Conservation (phyloP, 2,797 vertebrate genomes). For the Thaleichthys pacificus region DNA sequence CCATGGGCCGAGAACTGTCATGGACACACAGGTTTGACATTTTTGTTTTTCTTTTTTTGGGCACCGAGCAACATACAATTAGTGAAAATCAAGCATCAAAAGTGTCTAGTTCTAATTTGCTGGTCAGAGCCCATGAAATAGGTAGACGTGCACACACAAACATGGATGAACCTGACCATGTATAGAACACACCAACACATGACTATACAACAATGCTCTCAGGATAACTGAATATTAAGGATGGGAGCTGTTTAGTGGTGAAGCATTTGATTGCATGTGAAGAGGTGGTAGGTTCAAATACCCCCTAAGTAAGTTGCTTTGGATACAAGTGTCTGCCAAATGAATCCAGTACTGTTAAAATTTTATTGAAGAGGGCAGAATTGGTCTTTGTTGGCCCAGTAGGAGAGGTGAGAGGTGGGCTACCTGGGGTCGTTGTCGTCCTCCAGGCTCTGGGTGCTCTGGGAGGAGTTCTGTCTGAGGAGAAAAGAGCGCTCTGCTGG, state of each 20-base stretch:
- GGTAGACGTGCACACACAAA: no score
- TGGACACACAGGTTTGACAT: not conserved
- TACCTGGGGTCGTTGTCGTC: conserved; percentile 5
- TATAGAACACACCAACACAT: not conserved
- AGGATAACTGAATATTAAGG: no score
- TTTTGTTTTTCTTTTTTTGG: no score
- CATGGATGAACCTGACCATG: no score
- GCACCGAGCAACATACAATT: no score
- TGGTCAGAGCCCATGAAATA: no score
- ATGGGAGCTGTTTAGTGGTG: not conserved
- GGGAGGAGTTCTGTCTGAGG: conserved; percentile 8
- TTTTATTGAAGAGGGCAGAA: not conserved
- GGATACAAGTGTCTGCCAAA: no score
- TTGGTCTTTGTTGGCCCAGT: not conserved
- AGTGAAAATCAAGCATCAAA: no score
- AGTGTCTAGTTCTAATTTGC: no score
- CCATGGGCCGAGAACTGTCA: not conserved
- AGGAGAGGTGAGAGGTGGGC: not conserved
- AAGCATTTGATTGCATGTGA: not conserved
- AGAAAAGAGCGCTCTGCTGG: not conserved
- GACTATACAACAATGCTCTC: no score
- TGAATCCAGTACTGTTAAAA: no score
- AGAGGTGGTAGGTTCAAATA: not conserved
- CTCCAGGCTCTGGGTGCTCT: conserved; percentile 9
- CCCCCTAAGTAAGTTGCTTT: no score